Evolutionary conservation across 53 echinoderm and acorn worm genomes (phyloP), one percentile per base, ranked within the genome.

Genomic region (Echinarachnius parma): DNA sequence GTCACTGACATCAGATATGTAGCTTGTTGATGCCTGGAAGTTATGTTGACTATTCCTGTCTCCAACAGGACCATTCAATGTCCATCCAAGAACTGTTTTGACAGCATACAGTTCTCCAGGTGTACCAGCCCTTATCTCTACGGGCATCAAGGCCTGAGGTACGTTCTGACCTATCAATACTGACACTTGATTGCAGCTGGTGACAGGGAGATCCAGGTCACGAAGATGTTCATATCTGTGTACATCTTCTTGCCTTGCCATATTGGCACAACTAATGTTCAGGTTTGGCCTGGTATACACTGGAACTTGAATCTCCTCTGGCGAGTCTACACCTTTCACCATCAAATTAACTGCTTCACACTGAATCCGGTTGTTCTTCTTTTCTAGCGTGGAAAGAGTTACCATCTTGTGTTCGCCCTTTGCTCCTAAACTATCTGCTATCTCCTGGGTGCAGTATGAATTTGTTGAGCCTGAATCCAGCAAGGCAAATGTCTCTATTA

Each of bases 141-240:
- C 19, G 5, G 89, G 81, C 21, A 77, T 39, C 39, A 89, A 31
- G 8, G 81, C 62, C 1, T 71, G 60, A 11, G 84, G 89, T n/a
- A 46, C 72, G 66, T 85, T 82, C 46, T 81, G 89, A 16, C 89
- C 85, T 37, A 89, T 85, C 16, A 89, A 60, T 10, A 89, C 14
- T 2, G 36, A 37, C 0, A 84, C 70, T 13, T 84, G 29, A 11
- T 21, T 14, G 21, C 30, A 18, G 15, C 69, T 71, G 5, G 18
- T 50, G 4, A 15, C 61, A 16, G 61, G 61, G 34, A 61, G 16
- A 21, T 7, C 61, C 10, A 34, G 61, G 19, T 36, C 52, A 29
- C 22, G 16, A 3, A 83, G 60, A 35, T 89, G 84, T 26, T 46
- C 28, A 61, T 80, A 76, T 4, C 3, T 45, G 32, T 15, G 25